phyloP scores from a whole-genome alignment of 2,113 vertebrate genomes.

The Myrmophylax atrothorax region DNA sequence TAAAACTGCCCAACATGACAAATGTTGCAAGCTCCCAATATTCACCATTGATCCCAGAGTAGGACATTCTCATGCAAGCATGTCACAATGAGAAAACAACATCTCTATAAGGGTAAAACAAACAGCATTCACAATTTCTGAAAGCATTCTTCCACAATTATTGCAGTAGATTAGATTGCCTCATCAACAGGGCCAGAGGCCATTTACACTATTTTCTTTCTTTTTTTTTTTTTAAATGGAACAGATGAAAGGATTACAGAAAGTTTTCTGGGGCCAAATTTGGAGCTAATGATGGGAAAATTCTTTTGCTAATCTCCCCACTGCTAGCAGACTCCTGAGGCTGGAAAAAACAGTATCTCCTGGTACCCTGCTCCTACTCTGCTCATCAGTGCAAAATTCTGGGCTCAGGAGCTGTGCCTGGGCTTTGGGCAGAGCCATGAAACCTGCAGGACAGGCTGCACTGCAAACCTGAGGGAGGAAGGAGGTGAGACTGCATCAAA shows the following conservation, averaged over 20 bases:
- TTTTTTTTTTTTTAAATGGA: neutral
- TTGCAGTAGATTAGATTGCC: conserved; percentile 59
- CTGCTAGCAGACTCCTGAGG: conserved; percentile 11
- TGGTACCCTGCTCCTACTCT: neutral
- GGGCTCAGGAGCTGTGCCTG: neutral
- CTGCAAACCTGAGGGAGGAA: neutral
- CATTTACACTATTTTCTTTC: conserved; percentile 38
- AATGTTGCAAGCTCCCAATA: neutral
- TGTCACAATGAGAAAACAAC: conserved; percentile 13
- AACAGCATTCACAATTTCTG: conserved; percentile 38
- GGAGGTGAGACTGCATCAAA: neutral
- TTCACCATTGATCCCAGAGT: neutral
- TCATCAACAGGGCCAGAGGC: conserved; percentile 48
- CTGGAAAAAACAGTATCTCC: neutral
- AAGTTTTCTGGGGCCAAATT: conserved; percentile 43
- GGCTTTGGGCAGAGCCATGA: neutral
- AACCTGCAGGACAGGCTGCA: neutral
- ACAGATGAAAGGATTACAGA: conserved; percentile 60
- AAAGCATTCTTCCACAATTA: conserved; percentile 49
- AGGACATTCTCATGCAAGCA: neutral
- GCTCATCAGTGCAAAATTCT: neutral
- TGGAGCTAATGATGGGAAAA: conserved; percentile 62
- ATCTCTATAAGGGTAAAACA: conserved; percentile 52
- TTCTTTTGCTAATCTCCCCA: conserved; percentile 54
- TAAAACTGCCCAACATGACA: neutral